These are phyloP conservation scores for Pristionchus mayeri DNA, from an alignment of 2,888 invertebrate species.

Conservation along the genomic window DNA sequence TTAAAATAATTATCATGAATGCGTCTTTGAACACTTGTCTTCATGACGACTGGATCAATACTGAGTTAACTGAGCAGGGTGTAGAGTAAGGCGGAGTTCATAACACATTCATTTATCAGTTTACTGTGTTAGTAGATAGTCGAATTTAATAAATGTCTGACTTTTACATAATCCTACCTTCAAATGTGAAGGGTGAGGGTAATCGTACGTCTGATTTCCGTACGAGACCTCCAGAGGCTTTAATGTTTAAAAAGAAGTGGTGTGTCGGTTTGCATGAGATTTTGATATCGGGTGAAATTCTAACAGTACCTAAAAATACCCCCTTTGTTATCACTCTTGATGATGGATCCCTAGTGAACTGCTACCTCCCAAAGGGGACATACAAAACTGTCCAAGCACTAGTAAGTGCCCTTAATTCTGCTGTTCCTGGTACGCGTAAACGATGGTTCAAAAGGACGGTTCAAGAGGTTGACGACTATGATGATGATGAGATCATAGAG, in stretches of 20 bases:
- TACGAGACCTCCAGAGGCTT: neutral
- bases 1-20: no score
- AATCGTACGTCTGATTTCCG: neutral
- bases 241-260: neutral
- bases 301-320: no score
- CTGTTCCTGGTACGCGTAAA: neutral
- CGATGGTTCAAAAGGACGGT: neutral
- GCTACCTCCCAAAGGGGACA: neutral
- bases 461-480: neutral
- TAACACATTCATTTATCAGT: no score
- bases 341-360: neutral
- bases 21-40: no score
- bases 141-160: neutral
- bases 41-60: no score
- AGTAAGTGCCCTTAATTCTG: neutral
- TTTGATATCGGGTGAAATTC: neutral
- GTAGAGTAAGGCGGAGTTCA: no score
- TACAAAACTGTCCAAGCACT: neutral
- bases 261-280: neutral
- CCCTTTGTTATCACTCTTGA: no score
- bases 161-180: neutral
- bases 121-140: no score
- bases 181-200: neutral
- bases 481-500: neutral
- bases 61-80: no score